These are phyloP conservation scores for Paralichthys olivaceus DNA, from an alignment of 2,113 vertebrate species.

Conservation along the genomic window DNA sequence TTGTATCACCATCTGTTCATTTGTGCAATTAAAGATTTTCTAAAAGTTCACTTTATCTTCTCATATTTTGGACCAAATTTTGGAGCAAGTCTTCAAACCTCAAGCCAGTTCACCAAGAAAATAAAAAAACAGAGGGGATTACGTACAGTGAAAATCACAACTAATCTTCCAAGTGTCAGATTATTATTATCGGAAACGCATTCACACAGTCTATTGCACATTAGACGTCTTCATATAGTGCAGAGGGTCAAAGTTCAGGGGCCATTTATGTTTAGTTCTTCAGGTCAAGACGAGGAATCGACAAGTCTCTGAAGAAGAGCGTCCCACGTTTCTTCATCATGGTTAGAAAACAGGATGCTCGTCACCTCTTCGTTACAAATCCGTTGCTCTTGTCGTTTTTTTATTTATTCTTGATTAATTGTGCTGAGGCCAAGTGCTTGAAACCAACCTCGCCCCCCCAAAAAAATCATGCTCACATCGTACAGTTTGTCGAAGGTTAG, in stretches of 20 bases:
- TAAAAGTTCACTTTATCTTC: background rate
- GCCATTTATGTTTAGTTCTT: slow-evolving; percentile 8
- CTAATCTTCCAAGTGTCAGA: slow-evolving; percentile 33
- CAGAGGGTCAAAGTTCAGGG: slow-evolving; percentile 29
- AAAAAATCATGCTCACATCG: slow-evolving; percentile 14
- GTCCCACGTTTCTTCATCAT: slow-evolving; percentile 19
- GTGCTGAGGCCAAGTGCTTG: slow-evolving; percentile 54
- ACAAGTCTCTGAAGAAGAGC: slow-evolving; percentile 10
- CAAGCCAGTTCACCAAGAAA: background rate
- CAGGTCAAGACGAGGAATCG: slow-evolving; percentile 7
- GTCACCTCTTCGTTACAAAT: slow-evolving; percentile 31
- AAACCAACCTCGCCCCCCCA: slow-evolving; percentile 33
- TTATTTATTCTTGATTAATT: slow-evolving; percentile 42
- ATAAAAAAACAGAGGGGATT: slow-evolving; percentile 5
- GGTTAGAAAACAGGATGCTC: slow-evolving; percentile 15
- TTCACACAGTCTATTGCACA: slow-evolving; percentile 74
- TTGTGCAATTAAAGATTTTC: slow-evolving; percentile 36
- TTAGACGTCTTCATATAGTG: slow-evolving; percentile 53
- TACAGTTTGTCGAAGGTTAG: slow-evolving; percentile 58
- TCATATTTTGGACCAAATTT: background rate
- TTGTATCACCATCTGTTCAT: background rate
- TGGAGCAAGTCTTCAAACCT: slow-evolving; percentile 31
- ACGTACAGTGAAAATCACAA: slow-evolving; percentile 17
- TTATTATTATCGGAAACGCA: slow-evolving; percentile 30
- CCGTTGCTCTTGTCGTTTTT: slow-evolving; percentile 36